Conservation (phyloP, 2,113 vertebrate species). For the Odontesthes bonariensis region DNA sequence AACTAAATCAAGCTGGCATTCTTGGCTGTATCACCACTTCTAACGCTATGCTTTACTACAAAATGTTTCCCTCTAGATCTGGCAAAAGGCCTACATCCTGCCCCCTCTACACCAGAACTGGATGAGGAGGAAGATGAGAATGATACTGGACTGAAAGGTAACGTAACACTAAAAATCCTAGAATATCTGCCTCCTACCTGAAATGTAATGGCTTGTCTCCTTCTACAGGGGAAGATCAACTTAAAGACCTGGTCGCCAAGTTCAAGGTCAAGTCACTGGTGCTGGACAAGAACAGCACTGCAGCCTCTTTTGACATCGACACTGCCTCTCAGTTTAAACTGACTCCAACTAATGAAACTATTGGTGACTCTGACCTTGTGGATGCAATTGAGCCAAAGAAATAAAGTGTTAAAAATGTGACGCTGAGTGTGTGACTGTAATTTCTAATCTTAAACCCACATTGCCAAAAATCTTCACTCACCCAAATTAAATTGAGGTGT, state of each 20-base stretch:
- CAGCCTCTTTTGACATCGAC: not conserved
- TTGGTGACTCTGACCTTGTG: not conserved
- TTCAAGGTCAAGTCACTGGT: fast-evolving
- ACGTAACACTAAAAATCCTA: not conserved
- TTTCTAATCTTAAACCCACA: no score
- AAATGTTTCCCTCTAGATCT: not conserved
- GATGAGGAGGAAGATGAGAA: not conserved
- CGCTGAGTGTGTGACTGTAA: no score
- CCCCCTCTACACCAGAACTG: not conserved
- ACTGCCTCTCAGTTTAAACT: not conserved
- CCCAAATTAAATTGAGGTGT: no score
- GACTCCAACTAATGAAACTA: slow-evolving; percentile 11
- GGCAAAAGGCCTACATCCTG: slow-evolving; percentile 20
- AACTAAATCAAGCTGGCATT: no score
- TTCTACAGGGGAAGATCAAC: slow-evolving; percentile 10
- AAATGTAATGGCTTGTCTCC: not conserved
- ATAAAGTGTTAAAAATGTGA: slow-evolving; percentile 44
- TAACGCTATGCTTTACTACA: not conserved
- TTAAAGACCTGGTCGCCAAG: not conserved
- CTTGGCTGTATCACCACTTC: not conserved
- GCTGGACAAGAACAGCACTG: slow-evolving; percentile 3
- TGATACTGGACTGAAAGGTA: slow-evolving; percentile 1
- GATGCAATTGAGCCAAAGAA: slow-evolving; percentile 29
- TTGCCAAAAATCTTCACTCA: no score
- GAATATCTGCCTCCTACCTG: not conserved